Percentiles rank a stretch among this genome's conserved stretches.
These are phyloP conservation scores for Ardeotis arabs DNA, from an alignment of 2,113 vertebrate genomes.

Conservation along the genomic window DNA sequence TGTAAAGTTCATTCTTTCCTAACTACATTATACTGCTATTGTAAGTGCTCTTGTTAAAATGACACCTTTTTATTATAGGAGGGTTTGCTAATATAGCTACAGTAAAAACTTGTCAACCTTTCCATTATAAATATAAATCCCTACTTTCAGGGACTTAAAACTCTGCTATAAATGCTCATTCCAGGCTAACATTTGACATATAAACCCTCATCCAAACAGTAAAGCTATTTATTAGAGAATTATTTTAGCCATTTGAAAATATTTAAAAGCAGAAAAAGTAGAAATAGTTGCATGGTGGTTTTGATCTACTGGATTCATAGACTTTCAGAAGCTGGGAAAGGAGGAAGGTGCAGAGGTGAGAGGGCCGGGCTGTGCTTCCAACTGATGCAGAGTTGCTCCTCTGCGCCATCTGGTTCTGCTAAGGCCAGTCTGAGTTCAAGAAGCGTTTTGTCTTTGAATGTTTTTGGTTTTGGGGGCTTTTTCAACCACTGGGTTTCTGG, in stretches of 20 bases:
- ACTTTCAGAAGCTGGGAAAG: not conserved
- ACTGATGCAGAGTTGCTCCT: not conserved
- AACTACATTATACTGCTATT: constrained; percentile 14
- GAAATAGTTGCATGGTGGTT: not conserved
- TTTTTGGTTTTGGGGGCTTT: not conserved
- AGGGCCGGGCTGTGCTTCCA: not conserved
- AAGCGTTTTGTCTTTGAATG: not conserved
- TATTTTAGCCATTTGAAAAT: not conserved
- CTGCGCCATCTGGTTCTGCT: not conserved
- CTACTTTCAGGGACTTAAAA: constrained; percentile 8
- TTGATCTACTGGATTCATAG: not conserved
- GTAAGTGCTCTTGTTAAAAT: constrained; percentile 31
- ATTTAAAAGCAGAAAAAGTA: not conserved
- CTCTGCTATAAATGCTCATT: not conserved
- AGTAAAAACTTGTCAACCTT: not conserved
- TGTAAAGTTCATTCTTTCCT: constrained; percentile 39
- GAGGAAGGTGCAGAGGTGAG: not conserved
- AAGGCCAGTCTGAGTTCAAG: not conserved
- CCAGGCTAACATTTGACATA: not conserved
- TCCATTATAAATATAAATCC: constrained; percentile 15
- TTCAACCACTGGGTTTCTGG: not conserved
- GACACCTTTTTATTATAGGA: constrained; percentile 35
- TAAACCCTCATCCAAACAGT: not conserved
- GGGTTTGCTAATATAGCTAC: not conserved
- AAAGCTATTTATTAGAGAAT: not conserved